phyloP scores from a whole-genome alignment of 92 coral and sea anemone genomes.

The Bergia puertoricense region DNA sequence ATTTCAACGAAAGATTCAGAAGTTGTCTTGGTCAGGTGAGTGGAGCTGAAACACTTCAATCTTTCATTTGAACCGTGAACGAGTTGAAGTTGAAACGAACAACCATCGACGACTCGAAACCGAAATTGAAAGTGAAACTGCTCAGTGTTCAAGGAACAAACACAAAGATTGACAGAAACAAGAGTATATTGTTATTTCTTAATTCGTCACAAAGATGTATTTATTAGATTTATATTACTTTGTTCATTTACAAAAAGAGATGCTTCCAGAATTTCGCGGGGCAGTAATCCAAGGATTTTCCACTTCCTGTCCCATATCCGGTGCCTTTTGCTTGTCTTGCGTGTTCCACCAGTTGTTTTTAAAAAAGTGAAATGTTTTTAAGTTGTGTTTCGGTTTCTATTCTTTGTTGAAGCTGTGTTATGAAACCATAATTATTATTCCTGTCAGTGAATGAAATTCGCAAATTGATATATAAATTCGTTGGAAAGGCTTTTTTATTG shows the following conservation, averaged over 20 bases:
- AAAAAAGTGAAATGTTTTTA: not conserved
- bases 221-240: not conserved
- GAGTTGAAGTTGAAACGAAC: not conserved
- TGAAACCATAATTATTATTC: not conserved
- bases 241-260: not conserved
- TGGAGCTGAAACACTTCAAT: not conserved
- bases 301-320: not conserved
- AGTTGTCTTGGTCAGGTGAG: constrained; percentile 33
- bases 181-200: not conserved
- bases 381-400: not conserved
- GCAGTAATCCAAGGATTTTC: not conserved
- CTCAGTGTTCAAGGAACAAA: not conserved
- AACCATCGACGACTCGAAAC: not conserved
- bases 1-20: constrained; percentile 16
- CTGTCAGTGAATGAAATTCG: not conserved
- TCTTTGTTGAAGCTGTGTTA: not conserved
- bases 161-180: not conserved
- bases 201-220: not conserved
- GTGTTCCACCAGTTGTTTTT: constrained; percentile 1
- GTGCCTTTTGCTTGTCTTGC: not conserved
- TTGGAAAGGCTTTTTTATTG: not conserved
- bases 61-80: not conserved
- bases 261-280: not conserved
- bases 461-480: too few relatives aligned
- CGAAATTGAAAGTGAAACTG: not conserved